Conservation (phyloP, 2,888 invertebrate species). For the Dendrolimus pini region DNA sequence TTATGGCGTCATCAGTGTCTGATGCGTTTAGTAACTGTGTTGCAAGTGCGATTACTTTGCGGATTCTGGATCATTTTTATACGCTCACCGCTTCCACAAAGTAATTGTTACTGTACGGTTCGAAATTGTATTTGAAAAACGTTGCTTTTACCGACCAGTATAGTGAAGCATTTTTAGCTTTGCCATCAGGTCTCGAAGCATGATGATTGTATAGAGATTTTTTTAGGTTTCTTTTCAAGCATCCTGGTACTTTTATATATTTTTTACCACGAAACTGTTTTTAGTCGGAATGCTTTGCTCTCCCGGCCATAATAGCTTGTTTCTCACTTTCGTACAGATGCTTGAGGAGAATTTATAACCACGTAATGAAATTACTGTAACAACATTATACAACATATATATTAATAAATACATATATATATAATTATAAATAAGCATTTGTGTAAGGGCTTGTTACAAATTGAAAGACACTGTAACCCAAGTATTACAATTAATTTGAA, state of each 20-base stretch:
- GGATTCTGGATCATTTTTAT: constrained; percentile 70
- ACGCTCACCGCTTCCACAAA: constrained; percentile 72
- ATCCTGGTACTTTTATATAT: constrained; percentile 39
- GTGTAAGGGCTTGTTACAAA: constrained; percentile 79
- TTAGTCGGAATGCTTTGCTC: constrained; percentile 11
- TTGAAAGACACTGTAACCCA: constrained; percentile 80
- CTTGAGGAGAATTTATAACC: constrained; percentile 69
- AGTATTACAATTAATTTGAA: constrained; percentile 78
- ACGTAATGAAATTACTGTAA: constrained; percentile 77
- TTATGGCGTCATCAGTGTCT: constrained; percentile 69
- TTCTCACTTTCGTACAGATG: constrained; percentile 46
- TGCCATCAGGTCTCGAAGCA: constrained; percentile 65
- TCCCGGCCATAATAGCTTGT: constrained; percentile 14
- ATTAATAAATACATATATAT: constrained; percentile 25
- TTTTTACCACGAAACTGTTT: constrained; percentile 14
- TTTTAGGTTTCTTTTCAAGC: constrained; percentile 70
- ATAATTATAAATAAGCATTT: constrained; percentile 76
- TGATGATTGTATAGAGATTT: constrained; percentile 68
- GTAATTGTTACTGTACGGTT: constrained; percentile 66
- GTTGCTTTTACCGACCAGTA: constrained; percentile 63
- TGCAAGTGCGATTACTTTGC: constrained; percentile 70
- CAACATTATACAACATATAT: constrained; percentile 70
- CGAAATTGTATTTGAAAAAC: constrained; percentile 62
- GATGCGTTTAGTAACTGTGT: constrained; percentile 59
- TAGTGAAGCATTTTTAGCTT: constrained; percentile 59